phyloP scores from a whole-genome alignment of 2,113 vertebrate genomes.

The Hydropotes inermis region DNA sequence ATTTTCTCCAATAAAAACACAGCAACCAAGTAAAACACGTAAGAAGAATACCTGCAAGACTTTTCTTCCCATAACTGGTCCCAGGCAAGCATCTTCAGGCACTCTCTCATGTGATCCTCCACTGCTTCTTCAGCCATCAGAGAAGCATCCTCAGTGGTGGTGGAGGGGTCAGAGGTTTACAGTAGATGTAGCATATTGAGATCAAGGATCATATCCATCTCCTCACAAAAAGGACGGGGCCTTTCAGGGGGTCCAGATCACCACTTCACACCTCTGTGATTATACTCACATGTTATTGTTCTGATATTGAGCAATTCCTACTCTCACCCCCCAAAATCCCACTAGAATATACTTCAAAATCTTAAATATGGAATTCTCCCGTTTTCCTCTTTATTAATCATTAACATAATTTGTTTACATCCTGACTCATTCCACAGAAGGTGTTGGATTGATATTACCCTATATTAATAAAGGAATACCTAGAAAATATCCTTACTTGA shows the following conservation, averaged over 20 bases:
- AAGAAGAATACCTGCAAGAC: conserved; percentile 70
- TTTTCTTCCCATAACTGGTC: conserved; percentile 64
- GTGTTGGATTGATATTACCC: background rate
- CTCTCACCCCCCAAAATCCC: conserved; percentile 4
- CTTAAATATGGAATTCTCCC: background rate
- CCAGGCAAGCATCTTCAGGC: conserved; percentile 60
- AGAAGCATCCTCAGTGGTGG: conserved; percentile 73
- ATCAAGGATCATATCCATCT: conserved; percentile 67
- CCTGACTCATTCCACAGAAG: conserved; percentile 18
- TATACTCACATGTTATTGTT: conserved; percentile 41
- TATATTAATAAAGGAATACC: conserved; percentile 29
- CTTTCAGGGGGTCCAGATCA: conserved; percentile 47
- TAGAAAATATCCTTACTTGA: background rate
- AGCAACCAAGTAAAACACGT: conserved; percentile 48
- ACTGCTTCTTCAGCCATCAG: conserved; percentile 68
- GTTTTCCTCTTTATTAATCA: background rate
- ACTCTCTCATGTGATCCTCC: conserved; percentile 56
- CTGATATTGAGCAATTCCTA: conserved; percentile 25
- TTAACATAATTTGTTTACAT: conserved; percentile 32
- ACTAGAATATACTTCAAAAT: background rate
- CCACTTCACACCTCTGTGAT: conserved; percentile 37
- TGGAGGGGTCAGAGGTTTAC: conserved; percentile 73
- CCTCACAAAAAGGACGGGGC: conserved; percentile 53
- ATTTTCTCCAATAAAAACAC: conserved; percentile 28
- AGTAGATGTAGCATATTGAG: conserved; percentile 59